phyloP scores from a whole-genome alignment of 2,113 vertebrate species.

The Garra rufa region DNA sequence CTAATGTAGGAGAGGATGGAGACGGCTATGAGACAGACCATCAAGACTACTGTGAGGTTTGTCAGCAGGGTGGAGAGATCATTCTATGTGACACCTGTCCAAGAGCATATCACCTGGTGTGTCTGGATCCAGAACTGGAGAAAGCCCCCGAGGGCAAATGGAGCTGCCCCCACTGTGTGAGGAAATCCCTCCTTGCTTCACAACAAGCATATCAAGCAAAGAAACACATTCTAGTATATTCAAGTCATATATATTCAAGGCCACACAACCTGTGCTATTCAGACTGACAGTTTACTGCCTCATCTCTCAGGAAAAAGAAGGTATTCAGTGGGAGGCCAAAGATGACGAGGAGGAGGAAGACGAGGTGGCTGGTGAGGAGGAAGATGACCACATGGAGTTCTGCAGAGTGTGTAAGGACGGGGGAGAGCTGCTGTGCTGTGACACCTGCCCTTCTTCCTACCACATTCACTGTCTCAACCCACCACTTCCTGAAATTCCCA shows the following conservation, averaged over 20 bases:
- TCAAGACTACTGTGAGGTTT: conserved; percentile 99
- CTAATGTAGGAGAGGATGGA: conserved; percentile 86
- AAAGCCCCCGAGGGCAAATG: conserved; percentile 97
- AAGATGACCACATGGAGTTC: conserved; percentile 99
- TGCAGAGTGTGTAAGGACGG: conserved; percentile 97
- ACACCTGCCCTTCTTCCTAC: conserved; percentile 91
- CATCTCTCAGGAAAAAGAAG: conserved; percentile 91
- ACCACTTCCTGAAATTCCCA: conserved; percentile 94
- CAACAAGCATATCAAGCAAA: background rate
- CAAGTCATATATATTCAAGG: background rate
- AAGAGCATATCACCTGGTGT: conserved; percentile 95
- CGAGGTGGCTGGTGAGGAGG: conserved; percentile 87
- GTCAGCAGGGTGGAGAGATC: conserved; percentile 98
- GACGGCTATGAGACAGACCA: conserved; percentile 98
- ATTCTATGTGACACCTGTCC: conserved; percentile 98
- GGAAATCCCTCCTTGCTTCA: conserved; percentile 53
- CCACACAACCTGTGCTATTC: background rate
- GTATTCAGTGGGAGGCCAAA: conserved; percentile 98
- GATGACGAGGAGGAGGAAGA: conserved; percentile 92
- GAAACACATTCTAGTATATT: background rate
- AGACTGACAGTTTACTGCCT: conserved; percentile 1
- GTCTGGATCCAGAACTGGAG: conserved; percentile 95
- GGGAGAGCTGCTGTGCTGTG: conserved; percentile 89
- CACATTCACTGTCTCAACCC: conserved; percentile 97
- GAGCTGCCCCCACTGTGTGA: conserved; percentile 99